Evolutionary conservation across 1,140 invertebrate species (phyloP).

Genomic region (Papilio machaon): DNA sequence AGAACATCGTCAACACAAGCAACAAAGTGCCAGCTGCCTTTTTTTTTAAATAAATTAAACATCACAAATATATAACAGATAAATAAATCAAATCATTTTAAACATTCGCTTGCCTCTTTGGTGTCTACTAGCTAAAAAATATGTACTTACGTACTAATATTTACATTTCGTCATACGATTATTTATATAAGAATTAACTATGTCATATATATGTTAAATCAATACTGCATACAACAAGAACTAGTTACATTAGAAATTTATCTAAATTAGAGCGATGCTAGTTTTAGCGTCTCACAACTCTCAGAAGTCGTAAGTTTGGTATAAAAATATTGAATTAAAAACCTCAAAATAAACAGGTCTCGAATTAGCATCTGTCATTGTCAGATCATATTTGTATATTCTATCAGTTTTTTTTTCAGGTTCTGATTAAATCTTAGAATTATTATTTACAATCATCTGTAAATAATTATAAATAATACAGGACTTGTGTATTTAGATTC

Average conservation of each 20-base stretch:
- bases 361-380: too few species aligned
- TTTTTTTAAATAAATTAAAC: constrained; percentile 75
- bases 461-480: background rate
- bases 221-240: constrained; percentile 41
- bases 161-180: constrained; percentile 37
- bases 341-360: background rate
- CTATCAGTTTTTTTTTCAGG: too few species aligned
- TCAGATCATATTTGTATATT: too few species aligned
- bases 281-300: background rate
- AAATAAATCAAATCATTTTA: constrained; percentile 67
- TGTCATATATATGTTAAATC: constrained; percentile 31
- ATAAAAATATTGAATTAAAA: background rate
- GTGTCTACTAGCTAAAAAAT: constrained; percentile 77
- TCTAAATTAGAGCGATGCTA: background rate
- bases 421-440: background rate
- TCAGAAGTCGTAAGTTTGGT: background rate
- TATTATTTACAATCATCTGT: background rate
- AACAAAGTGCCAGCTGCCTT: constrained; percentile 39
- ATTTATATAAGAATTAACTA: constrained; percentile 4
- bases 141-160: constrained; percentile 39
- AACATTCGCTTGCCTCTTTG: constrained; percentile 75
- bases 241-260: background rate
- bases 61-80: constrained; percentile 75
- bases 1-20: constrained; percentile 8
- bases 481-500: too few species aligned